Evolutionary conservation across 2,113 vertebrate genomes (phyloP).

Genomic region (Lota lota): DNA sequence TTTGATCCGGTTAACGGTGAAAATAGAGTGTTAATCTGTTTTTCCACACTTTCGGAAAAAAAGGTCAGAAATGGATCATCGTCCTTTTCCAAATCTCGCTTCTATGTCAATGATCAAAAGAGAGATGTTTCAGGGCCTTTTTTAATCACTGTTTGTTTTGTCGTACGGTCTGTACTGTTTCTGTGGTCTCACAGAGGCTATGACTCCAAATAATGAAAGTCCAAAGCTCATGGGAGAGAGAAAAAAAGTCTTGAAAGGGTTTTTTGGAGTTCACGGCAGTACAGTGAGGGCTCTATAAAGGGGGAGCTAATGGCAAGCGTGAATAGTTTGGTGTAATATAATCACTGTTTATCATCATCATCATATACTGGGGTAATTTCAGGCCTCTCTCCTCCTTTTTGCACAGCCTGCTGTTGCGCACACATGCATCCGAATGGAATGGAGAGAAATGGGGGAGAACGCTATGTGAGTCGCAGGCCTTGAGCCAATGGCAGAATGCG

Average conservation of each 20-base stretch:
- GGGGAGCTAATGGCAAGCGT: neutral
- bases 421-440: constrained; percentile 57
- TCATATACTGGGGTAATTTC: constrained; percentile 24
- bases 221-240: neutral
- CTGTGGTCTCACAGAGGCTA: neutral
- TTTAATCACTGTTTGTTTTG: constrained; percentile 6
- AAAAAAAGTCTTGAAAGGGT: neutral
- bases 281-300: neutral
- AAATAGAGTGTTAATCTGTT: too few species aligned
- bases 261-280: neutral
- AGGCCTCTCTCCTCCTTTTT: constrained; percentile 38
- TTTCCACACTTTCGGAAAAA: too few species aligned
- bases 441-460: constrained; percentile 59
- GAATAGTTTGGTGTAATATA: constrained; percentile 38
- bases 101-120: too few species aligned
- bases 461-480: constrained; percentile 59
- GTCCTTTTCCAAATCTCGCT: too few species aligned
- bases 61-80: too few species aligned
- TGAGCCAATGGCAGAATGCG: constrained; percentile 48
- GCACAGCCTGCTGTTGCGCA: constrained; percentile 39
- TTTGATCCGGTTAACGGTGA: neutral
- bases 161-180: neutral
- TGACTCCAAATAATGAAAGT: constrained; percentile 16
- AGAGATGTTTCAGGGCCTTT: too few species aligned
- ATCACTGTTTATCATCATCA: constrained; percentile 52